These are phyloP conservation scores for Cirrhinus mrigala DNA, from an alignment of 2,797 vertebrate genomes.

Conservation along the genomic window DNA sequence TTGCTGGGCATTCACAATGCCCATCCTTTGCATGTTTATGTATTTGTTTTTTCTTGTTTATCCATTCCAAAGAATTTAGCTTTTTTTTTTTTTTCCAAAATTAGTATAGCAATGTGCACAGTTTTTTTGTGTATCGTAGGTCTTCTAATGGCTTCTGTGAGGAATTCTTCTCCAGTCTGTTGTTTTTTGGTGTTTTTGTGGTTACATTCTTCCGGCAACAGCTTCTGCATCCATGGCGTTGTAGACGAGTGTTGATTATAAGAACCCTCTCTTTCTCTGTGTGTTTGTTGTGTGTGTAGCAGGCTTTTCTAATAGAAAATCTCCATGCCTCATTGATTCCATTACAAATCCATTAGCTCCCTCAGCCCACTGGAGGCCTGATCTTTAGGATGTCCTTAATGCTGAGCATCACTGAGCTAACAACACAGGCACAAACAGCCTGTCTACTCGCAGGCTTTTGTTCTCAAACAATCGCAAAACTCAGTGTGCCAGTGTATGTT, in stretches of 20 bases:
- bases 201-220: not conserved
- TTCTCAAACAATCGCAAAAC: not conserved
- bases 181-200: conserved; percentile 14
- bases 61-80: too few relatives aligned
- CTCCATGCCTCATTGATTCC: conserved; percentile 43
- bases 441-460: not conserved
- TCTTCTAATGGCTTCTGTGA: not conserved
- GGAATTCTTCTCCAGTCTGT: not conserved
- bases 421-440: not conserved
- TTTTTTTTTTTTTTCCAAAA: not conserved
- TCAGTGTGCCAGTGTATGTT: not conserved
- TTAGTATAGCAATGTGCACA: not conserved
- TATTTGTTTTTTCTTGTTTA: not conserved
- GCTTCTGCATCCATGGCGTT: not conserved
- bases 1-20: not conserved
- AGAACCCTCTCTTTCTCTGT: not conserved
- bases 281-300: not conserved
- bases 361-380: conserved; percentile 26
- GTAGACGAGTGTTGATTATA: not conserved
- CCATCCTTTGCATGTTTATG: not conserved
- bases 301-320: conserved; percentile 34
- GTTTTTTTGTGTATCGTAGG: not conserved
- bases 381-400: conserved; percentile 47
- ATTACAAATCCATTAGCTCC: conserved; percentile 56
- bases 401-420: conserved; percentile 22